Conservation (phyloP, 2,797 vertebrate species). For the Melanotaenia nigrans region DNA sequence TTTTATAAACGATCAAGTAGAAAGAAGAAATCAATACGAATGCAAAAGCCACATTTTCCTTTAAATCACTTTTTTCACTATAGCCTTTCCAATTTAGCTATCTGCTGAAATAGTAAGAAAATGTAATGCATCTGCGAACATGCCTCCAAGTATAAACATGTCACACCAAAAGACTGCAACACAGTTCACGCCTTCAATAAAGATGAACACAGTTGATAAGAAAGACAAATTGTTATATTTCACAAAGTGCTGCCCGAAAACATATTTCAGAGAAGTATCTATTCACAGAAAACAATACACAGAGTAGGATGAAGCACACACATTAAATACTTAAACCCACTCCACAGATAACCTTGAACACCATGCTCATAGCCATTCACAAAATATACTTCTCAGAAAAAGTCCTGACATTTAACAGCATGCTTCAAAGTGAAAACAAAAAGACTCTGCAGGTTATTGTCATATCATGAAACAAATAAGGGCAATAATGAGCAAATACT, state of each 20-base stretch:
- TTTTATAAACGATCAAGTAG: too few species aligned
- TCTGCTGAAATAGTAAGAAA: slow-evolving; percentile 34
- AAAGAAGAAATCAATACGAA: neutral
- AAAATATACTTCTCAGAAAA: slow-evolving; percentile 24
- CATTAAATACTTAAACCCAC: neutral
- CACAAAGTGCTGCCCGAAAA: neutral
- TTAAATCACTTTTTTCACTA: slow-evolving; percentile 22
- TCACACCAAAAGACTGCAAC: slow-evolving; percentile 11
- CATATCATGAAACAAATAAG: slow-evolving; percentile 50
- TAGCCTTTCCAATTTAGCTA: slow-evolving; percentile 15
- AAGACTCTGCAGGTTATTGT: slow-evolving; percentile 25
- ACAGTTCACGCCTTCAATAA: neutral
- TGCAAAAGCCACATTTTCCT: slow-evolving; percentile 15
- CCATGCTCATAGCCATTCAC: slow-evolving; percentile 8
- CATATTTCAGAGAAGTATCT: slow-evolving; percentile 17
- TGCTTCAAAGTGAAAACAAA: slow-evolving; percentile 1
- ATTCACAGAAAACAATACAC: neutral
- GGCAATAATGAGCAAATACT: slow-evolving; percentile 41
- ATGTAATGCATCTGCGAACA: slow-evolving; percentile 25
- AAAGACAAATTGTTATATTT: slow-evolving; percentile 25
- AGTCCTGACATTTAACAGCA: slow-evolving; percentile 34
- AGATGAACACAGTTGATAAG: slow-evolving; percentile 21
- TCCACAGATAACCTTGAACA: slow-evolving; percentile 42
- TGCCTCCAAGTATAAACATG: slow-evolving; percentile 16
- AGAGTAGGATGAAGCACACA: neutral